Evolutionary conservation across 1,140 invertebrate species (phyloP).

Genomic region (Conus betulinus): DNA sequence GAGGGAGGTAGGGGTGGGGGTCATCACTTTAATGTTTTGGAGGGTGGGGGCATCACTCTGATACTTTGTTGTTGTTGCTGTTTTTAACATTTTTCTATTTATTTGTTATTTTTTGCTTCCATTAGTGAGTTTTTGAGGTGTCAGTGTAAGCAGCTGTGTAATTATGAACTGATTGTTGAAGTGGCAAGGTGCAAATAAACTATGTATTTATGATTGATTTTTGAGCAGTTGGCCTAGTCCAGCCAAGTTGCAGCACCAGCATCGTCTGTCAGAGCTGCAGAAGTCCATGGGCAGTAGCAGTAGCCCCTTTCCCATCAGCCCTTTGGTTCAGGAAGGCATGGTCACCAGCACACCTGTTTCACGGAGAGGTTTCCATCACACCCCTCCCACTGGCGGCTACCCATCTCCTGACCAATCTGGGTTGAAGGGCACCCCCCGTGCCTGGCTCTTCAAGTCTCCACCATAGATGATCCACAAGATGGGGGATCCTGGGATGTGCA

Average conservation of each 20-base stretch:
- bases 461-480: too few species aligned
- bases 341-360: constrained; percentile 13
- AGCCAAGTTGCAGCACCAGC: constrained; percentile 40
- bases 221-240: constrained; percentile 56
- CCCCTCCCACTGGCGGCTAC: not conserved
- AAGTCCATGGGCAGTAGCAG: not conserved
- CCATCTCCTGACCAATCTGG: not conserved
- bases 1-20: too few species aligned
- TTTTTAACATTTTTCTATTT: too few species aligned
- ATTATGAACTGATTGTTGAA: too few species aligned
- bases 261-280: constrained; percentile 26
- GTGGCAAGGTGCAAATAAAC: too few species aligned
- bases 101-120: too few species aligned
- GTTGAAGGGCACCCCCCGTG: not conserved
- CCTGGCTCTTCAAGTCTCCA: constrained; percentile 15
- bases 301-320: constrained; percentile 24
- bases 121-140: too few species aligned
- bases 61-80: too few species aligned
- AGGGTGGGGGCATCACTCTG: too few species aligned
- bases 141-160: too few species aligned
- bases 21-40: too few species aligned
- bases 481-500: too few species aligned
- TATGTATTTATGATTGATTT: not conserved
- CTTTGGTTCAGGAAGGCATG: not conserved
- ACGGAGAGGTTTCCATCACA: not conserved